Percentiles rank a stretch among this genome's conserved stretches.
Evolutionary conservation across 2,113 vertebrate species (phyloP).

Genomic region (Xiphias gladius): DNA sequence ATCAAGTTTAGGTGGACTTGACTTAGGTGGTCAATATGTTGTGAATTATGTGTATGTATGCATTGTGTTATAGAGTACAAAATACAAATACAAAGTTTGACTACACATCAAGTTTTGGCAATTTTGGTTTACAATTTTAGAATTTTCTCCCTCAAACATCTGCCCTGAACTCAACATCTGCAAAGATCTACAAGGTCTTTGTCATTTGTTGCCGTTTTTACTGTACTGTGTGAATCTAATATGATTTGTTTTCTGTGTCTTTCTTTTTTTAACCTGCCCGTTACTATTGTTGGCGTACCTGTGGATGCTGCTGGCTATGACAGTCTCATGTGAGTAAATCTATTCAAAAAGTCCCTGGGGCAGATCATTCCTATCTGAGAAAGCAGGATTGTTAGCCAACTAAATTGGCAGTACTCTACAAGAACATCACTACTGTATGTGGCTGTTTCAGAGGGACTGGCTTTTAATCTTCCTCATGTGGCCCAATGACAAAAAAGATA

Average conservation of each 20-base stretch:
- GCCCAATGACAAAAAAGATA: neutral
- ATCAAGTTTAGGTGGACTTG: neutral
- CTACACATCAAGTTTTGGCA: neutral
- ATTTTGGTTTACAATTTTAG: neutral
- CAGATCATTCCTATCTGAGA: slow-evolving; percentile 14
- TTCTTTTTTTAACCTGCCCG: slow-evolving; percentile 26
- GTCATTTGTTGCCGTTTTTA: neutral
- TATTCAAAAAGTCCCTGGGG: slow-evolving; percentile 20
- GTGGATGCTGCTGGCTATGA: slow-evolving; percentile 46
- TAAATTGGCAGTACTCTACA: neutral
- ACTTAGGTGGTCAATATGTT: too few relatives aligned
- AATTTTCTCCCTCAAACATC: neutral
- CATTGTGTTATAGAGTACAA: neutral
- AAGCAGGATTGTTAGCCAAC: neutral
- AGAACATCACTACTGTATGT: neutral
- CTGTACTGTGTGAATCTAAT: slow-evolving; percentile 42
- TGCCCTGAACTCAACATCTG: neutral
- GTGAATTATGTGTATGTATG: neutral
- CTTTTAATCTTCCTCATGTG: neutral
- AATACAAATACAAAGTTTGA: neutral
- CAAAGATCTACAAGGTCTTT: neutral
- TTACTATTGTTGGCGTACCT: slow-evolving; percentile 30
- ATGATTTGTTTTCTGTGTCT: slow-evolving; percentile 50
- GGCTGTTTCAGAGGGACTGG: neutral
- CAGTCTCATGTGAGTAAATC: slow-evolving; percentile 82